Base-by-base conservation (phyloP, 2,797 vertebrate species). In the Gymnothorax javanicus region DNA sequence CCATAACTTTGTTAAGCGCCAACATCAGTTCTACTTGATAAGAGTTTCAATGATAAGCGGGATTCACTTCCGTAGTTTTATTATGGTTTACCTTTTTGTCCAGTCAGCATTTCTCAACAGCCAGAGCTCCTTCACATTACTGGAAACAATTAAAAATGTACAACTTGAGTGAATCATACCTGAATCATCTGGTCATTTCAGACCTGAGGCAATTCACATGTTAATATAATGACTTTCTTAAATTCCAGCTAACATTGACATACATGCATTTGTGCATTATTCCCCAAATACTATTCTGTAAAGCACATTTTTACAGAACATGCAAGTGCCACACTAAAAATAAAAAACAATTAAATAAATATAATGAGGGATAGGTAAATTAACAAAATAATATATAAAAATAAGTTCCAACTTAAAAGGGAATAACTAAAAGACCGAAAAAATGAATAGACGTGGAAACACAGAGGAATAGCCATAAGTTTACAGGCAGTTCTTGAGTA, bases 1-100 rank as follows among this genome's bases (percentile, higher is more conserved):
- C 25, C 33, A 82, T 69, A 71, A 86, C 57, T 82, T 59, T 64
- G 56, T n/a, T 62, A 67, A 86, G 43, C 86, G 69, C 52, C 33
- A 86, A 83, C 25, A 83, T 83, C 52, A 77, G 62, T 50, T 25
- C 52, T 3, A 13, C 13, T 64, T n/a, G 52, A 87, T 20, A 25
- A 73, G 56, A 82, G 67, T 57, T 25, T 50, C 50, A 86, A 69
- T 5, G n/a, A 69, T 43, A 64, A 52, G n/a, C 15, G 54, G n/a
- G 69, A 23, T 77, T 59, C 56, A 59, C 27, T 20, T 5, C 69
- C 59, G 43, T 52, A 58, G 8, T 82, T 57, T 33, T 62, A 33
- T 27, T 17, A 13, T 33, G 64, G 7, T 84, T 84, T 27, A 82
- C 54, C n/a, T 56, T 23, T 20, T 12, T 9, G 69, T 27, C 9